Percentiles rank a stretch among this genome's conserved stretches.
Evolutionary conservation across 2,888 invertebrate genomes (phyloP).

Genomic region (Macrophya alboannulata): DNA sequence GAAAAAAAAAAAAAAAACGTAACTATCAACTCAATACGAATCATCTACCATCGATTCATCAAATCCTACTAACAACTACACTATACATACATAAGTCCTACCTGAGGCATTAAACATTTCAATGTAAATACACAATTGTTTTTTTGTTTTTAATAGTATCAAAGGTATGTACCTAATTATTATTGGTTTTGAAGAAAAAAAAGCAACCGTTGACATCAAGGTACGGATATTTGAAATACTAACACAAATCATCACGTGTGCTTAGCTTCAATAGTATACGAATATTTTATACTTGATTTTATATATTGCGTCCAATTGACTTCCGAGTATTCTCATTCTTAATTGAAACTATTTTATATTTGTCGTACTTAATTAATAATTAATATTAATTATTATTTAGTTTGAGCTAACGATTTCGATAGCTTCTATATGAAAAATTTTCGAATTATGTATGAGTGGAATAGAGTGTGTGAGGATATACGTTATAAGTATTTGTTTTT

Average conservation of each 20-base stretch:
- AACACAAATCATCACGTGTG: constrained; percentile 43
- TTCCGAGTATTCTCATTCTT: constrained; percentile 43
- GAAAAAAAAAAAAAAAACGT: not conserved
- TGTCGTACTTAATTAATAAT: constrained; percentile 52
- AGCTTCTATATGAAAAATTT: constrained; percentile 22
- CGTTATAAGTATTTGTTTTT: constrained; percentile 53
- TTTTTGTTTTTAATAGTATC: not conserved
- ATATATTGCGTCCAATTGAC: constrained; percentile 40
- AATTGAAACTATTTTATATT: constrained; percentile 44
- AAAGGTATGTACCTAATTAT: not conserved
- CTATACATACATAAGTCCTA: constrained; percentile 28
- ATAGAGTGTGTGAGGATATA: constrained; percentile 48
- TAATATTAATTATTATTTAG: constrained; percentile 37
- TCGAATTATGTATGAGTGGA: constrained; percentile 47
- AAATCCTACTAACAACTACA: constrained; percentile 17
- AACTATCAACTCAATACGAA: constrained; percentile 16
- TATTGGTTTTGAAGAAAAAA: not conserved
- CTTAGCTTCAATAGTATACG: constrained; percentile 51
- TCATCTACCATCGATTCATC: constrained; percentile 8
- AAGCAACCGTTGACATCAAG: constrained; percentile 10
- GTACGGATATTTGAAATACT: constrained; percentile 27
- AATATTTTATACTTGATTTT: constrained; percentile 58
- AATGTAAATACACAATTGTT: constrained; percentile 45
- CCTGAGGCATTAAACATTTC: constrained; percentile 39
- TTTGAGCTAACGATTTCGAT: constrained; percentile 30